A percentile compares a stretch with the other conserved stretches of the same genome.
Evolutionary conservation across 2,797 vertebrate genomes (phyloP).

Genomic region (Sciaenops ocellatus): DNA sequence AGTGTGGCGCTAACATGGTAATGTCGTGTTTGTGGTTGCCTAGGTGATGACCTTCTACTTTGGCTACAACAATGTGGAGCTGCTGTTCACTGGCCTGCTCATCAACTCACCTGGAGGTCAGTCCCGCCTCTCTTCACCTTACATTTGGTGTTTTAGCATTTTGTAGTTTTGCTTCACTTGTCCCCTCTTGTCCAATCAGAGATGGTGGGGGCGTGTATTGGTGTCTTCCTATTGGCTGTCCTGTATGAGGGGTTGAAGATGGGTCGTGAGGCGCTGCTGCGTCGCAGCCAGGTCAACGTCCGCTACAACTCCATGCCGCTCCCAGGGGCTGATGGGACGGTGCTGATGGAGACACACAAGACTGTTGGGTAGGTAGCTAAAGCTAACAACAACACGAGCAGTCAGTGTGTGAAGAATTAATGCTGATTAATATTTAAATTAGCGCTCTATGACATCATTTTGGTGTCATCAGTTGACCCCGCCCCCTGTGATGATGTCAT

Average conservation of each 20-base stretch:
- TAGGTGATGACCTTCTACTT: conserved; percentile 97
- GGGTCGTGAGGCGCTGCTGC: conserved; percentile 91
- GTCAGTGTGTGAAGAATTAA: too few species aligned
- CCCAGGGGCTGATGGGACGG: conserved; percentile 94
- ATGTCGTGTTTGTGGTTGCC: conserved; percentile 44
- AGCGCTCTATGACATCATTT: too few species aligned
- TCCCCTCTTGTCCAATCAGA: conserved; percentile 81
- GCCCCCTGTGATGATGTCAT: too few species aligned
- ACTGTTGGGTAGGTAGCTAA: conserved; percentile 91
- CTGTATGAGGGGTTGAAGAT: conserved; percentile 98
- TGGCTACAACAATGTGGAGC: conserved; percentile 88
- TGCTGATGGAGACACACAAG: conserved; percentile 98
- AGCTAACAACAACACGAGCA: too few species aligned
- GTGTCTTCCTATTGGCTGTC: conserved; percentile 93
- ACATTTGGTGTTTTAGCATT: too few species aligned
- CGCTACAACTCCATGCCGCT: conserved; percentile 99
- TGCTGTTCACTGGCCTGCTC: conserved; percentile 91
- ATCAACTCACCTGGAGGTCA: conserved; percentile 95
- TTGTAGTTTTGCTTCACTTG: neutral
- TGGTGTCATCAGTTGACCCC: too few species aligned
- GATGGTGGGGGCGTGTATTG: conserved; percentile 95
- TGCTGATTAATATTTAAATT: too few species aligned
- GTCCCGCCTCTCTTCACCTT: too few species aligned
- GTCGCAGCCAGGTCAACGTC: conserved; percentile 96
- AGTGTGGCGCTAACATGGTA: conserved; percentile 7